Base-by-base conservation (phyloP, 2,797 vertebrate species). In the Galagoides demidoff region DNA sequence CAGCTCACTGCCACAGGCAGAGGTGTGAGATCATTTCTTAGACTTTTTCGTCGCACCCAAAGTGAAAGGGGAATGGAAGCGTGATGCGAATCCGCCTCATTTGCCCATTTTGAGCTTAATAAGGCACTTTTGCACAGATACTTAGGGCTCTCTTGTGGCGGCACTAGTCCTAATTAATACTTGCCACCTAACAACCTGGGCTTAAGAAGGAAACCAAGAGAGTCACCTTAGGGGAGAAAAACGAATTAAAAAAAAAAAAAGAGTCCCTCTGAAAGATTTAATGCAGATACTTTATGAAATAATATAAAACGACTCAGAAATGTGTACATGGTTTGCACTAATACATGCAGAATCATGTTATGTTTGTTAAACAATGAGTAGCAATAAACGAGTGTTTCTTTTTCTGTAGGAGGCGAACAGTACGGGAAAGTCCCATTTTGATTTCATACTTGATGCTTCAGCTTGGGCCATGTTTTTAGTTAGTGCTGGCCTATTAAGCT, bases 401-500 rank as follows among this genome's bases (percentile, higher is more conserved):
- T 96, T 97, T 95, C 92, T 89, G 79, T 95, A 86, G 93, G 95
- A 92, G 96, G 92, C 71, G 97, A 97, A 97, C 88, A 93, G 96
- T 95, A 97, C 89, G 92, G 97, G 57, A 90, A 90, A 98, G 97
- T 97, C 96, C 93, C 93, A 96, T 97, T 98, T 98, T 98, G 98
- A 98, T 98, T 98, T 98, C 97, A 97, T 98, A 97, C 97, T 98
- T 98, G 98, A 98, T 98, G 98, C 97, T 98, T 97, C 97, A 97
- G 95, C 96, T 97, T 97, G 95, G 96, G 95, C 97, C 92, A 96
- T 95, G 97, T 98, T 98, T 98, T 98, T 94, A 97, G 98, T 98
- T 98, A 98, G 98, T 77, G 77, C 98, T 98, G 98, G 98, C 96
- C 98, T 99, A 98, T 99, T 99, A 99, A 98, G 98, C 98, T 98